A percentile compares a stretch with the other conserved stretches of the same genome.
Conservation (phyloP, 2,888 invertebrate species). For the Pyrrhosoma nymphula region DNA sequence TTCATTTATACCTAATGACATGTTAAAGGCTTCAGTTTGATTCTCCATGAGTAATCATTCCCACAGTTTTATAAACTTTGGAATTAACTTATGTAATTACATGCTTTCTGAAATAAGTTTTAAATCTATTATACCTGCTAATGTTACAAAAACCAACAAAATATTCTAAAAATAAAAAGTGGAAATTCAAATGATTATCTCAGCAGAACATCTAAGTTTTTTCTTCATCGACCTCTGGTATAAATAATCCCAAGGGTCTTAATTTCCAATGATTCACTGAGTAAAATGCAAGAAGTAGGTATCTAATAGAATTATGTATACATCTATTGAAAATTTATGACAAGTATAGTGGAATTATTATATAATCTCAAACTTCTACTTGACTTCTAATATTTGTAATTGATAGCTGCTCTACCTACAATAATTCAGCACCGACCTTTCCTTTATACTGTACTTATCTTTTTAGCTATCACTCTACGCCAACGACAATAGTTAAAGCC, state of each 20-base stretch:
- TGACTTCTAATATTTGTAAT: background rate
- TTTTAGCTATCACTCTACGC: background rate
- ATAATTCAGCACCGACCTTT: background rate
- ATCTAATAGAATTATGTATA: background rate
- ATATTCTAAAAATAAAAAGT: constrained; percentile 57
- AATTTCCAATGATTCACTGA: background rate
- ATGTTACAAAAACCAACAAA: constrained; percentile 34
- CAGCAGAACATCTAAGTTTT: background rate
- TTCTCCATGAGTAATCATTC: background rate
- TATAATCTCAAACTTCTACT: background rate
- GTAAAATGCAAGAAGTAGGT: background rate
- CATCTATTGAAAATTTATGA: background rate
- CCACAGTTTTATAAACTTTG: background rate
- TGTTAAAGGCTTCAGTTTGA: background rate
- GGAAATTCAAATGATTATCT: constrained; percentile 37
- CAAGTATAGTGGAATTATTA: background rate
- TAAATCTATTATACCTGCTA: constrained; percentile 48
- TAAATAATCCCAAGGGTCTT: background rate
- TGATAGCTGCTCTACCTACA: background rate
- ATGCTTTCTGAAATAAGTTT: constrained; percentile 48
- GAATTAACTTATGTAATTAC: constrained; percentile 35
- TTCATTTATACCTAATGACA: background rate
- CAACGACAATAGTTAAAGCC: background rate
- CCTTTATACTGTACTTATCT: background rate
- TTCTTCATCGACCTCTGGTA: background rate